phyloP scores from a whole-genome alignment of 2,888 invertebrate genomes.

The Cryptus armator region DNA sequence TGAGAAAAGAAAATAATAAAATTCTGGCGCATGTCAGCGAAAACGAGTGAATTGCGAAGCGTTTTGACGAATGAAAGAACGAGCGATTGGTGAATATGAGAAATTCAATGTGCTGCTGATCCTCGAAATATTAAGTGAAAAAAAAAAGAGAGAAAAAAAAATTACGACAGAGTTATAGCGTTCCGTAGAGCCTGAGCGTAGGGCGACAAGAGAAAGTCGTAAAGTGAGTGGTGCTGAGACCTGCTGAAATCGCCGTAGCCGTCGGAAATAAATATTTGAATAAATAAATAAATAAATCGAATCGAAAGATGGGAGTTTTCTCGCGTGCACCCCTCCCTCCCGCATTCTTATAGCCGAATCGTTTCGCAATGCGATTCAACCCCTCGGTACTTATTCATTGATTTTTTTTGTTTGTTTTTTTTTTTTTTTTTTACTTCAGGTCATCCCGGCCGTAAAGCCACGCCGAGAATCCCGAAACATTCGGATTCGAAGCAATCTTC shows the following conservation, averaged over 20 bases:
- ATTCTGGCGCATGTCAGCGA: conserved; percentile 2
- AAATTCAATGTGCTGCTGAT: conserved; percentile 24
- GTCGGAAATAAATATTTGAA: conserved; percentile 35
- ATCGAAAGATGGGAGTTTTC: conserved; percentile 13
- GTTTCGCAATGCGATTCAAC: conserved; percentile 49
- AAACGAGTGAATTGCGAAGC: not conserved
- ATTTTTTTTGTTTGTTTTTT: conserved; percentile 43
- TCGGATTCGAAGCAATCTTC: conserved; percentile 70
- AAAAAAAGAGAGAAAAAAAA: conserved; percentile 4
- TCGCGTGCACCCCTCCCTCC: conserved; percentile 17
- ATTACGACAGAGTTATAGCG: conserved; percentile 79
- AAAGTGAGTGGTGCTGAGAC: conserved; percentile 65
- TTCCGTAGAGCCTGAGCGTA: conserved; percentile 47
- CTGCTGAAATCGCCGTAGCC: conserved; percentile 45
- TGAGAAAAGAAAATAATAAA: conserved; percentile 11
- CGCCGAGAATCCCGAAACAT: conserved; percentile 60
- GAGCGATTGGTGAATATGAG: conserved; percentile 16
- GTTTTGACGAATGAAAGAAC: conserved; percentile 5
- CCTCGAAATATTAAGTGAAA: conserved; percentile 20
- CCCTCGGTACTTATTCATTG: conserved; percentile 63
- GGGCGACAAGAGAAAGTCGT: conserved; percentile 42
- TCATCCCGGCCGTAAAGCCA: conserved; percentile 66
- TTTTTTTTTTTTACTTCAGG: conserved; percentile 50
- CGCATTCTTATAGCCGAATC: conserved; percentile 56
- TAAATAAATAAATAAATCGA: conserved; percentile 22